phyloP scores from a whole-genome alignment of 2,888 invertebrate species.

The Fragum whitleyi region DNA sequence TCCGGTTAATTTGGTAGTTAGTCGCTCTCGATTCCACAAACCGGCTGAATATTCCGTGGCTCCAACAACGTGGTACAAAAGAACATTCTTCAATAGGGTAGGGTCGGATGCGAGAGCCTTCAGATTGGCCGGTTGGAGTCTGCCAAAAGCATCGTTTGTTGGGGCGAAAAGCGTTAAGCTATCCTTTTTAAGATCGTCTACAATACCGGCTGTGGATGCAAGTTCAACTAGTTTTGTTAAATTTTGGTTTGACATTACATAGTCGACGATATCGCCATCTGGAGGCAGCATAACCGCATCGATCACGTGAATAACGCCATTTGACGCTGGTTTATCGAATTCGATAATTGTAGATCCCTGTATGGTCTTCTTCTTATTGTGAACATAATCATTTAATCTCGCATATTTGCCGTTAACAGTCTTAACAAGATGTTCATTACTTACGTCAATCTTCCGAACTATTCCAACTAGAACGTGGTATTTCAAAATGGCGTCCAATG shows the following conservation, averaged over 20 bases:
- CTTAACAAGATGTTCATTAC: background rate
- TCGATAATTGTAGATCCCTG: conserved; percentile 57
- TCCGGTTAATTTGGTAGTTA: conserved; percentile 43
- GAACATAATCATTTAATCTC: conserved; percentile 25
- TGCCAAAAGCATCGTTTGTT: conserved; percentile 64
- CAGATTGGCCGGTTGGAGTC: conserved; percentile 20
- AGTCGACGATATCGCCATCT: conserved; percentile 61
- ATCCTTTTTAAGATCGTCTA: conserved; percentile 54
- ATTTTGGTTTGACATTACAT: conserved; percentile 56
- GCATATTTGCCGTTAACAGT: conserved; percentile 16
- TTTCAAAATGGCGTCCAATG: conserved; percentile 60
- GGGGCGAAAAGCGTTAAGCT: conserved; percentile 66
- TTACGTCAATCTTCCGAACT: background rate
- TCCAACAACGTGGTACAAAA: conserved; percentile 68
- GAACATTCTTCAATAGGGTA: conserved; percentile 41
- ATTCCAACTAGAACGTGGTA: conserved; percentile 67
- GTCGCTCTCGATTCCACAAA: conserved; percentile 49
- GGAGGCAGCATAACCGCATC: conserved; percentile 61
- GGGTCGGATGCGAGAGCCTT: conserved; percentile 15
- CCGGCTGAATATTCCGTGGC: conserved; percentile 65
- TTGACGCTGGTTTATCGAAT: conserved; percentile 64
- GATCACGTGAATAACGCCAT: conserved; percentile 67
- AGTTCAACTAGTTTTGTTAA: conserved; percentile 63
- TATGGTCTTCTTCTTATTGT: conserved; percentile 40
- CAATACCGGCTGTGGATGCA: conserved; percentile 61